These are phyloP conservation scores for Timema podura DNA, from an alignment of 2,888 invertebrate species.

Conservation along the genomic window DNA sequence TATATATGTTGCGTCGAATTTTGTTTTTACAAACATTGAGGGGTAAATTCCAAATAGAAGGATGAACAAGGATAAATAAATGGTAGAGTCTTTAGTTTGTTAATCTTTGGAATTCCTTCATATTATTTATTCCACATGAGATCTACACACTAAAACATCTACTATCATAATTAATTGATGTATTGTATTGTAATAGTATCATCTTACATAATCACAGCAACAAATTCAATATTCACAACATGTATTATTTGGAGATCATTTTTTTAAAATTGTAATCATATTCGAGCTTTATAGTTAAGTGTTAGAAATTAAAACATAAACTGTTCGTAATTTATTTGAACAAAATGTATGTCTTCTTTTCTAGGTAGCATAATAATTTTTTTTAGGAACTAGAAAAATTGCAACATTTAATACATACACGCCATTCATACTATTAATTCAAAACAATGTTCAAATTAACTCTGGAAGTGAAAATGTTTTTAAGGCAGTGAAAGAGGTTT, in stretches of 20 bases:
- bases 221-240: constrained; percentile 50
- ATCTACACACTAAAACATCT: constrained; percentile 34
- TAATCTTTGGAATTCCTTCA: constrained; percentile 26
- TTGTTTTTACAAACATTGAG: background rate
- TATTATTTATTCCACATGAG: constrained; percentile 30
- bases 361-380: background rate
- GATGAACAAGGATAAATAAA: background rate
- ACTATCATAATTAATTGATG: constrained; percentile 27
- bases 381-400: constrained; percentile 31
- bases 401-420: constrained; percentile 28
- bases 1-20: background rate
- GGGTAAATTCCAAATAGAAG: background rate
- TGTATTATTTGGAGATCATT: constrained; percentile 36
- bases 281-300: background rate
- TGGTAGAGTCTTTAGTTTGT: background rate
- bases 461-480: too few relatives aligned
- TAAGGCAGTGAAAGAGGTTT: too few relatives aligned
- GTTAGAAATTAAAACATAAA: constrained; percentile 4
- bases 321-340: constrained; percentile 17
- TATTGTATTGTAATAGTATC: constrained; percentile 27
- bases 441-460: too few relatives aligned
- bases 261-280: constrained; percentile 6
- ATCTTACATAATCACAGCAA: constrained; percentile 45
- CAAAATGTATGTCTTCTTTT: constrained; percentile 16
- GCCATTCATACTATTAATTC: background rate